Evolutionary conservation across 1,140 invertebrate genomes (phyloP).

Genomic region (Calosoma granatense): DNA sequence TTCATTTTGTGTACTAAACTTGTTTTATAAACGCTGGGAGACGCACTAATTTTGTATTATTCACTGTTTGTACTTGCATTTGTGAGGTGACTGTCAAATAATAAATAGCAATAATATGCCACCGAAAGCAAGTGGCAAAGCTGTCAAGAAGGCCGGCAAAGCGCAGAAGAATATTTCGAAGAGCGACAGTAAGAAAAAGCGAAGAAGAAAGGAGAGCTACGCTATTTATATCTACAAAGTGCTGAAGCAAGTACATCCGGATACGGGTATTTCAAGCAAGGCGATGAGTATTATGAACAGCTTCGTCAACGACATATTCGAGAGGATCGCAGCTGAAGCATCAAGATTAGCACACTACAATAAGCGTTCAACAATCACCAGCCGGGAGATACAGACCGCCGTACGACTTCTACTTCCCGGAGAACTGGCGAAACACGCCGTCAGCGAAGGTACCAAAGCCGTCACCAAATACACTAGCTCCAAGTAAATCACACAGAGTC

Average conservation of each 20-base stretch:
- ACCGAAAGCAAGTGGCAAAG: conserved; percentile 39
- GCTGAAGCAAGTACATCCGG: conserved; percentile 57
- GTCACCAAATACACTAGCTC: conserved; percentile 46
- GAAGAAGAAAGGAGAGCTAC: conserved; percentile 44
- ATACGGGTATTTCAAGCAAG: conserved; percentile 54
- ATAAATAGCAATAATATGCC: conserved; percentile 27
- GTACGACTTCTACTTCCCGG: conserved; percentile 45
- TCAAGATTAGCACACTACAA: conserved; percentile 61
- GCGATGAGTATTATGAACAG: conserved; percentile 51
- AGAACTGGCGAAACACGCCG: conserved; percentile 48
- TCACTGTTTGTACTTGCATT: too few species aligned
- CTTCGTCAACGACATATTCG: conserved; percentile 59
- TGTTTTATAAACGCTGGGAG: too few species aligned
- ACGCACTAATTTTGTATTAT: too few species aligned
- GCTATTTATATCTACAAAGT: conserved; percentile 56
- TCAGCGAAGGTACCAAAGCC: conserved; percentile 48
- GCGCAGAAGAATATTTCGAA: conserved; percentile 45
- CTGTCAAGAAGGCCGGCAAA: conserved; percentile 43
- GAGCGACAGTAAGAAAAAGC: conserved; percentile 41
- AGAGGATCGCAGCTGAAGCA: conserved; percentile 57
- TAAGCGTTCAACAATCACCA: conserved; percentile 50
- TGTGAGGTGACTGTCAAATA: too few species aligned
- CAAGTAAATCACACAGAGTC: conserved; percentile 35
- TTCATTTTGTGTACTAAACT: too few species aligned
- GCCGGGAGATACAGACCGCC: conserved; percentile 43